These are phyloP conservation scores for Oedothorax gibbosus DNA, from an alignment of 1,140 invertebrate genomes.

Conservation along the genomic window DNA sequence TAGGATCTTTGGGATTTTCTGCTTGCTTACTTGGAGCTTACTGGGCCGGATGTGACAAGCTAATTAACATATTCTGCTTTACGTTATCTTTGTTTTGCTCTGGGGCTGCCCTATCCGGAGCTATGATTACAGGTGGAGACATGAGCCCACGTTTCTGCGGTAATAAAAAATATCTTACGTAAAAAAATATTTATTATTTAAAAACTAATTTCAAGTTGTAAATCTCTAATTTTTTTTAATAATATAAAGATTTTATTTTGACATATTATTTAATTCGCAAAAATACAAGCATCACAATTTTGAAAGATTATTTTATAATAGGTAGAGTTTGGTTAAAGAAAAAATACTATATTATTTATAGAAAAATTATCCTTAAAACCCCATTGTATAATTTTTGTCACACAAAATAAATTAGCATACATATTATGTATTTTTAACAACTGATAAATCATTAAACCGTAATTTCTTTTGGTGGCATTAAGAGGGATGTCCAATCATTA, in stretches of 20 bases:
- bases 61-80: not conserved
- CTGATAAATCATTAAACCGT: too few relatives aligned
- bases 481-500: too few relatives aligned
- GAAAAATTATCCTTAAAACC: not conserved
- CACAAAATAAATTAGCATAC: too few relatives aligned
- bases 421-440: too few relatives aligned
- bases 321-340: not conserved
- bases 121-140: not conserved
- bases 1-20: not conserved
- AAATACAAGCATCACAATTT: not conserved
- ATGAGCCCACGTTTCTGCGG: not conserved
- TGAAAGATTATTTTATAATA: not conserved
- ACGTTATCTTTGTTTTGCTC: not conserved
- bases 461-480: too few relatives aligned
- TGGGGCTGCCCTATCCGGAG: not conserved
- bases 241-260: not conserved
- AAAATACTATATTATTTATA: not conserved
- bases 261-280: not conserved
- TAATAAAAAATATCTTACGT: not conserved
- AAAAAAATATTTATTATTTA: not conserved
- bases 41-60: not conserved
- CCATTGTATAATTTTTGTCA: too few relatives aligned
- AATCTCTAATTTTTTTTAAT: not conserved
- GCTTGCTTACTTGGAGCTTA: not conserved
- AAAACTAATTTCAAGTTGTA: not conserved